A percentile compares a stretch with the other conserved stretches of the same genome.
Evolutionary conservation across 1,140 invertebrate genomes (phyloP).

Genomic region (Drosophila micromelanica): DNA sequence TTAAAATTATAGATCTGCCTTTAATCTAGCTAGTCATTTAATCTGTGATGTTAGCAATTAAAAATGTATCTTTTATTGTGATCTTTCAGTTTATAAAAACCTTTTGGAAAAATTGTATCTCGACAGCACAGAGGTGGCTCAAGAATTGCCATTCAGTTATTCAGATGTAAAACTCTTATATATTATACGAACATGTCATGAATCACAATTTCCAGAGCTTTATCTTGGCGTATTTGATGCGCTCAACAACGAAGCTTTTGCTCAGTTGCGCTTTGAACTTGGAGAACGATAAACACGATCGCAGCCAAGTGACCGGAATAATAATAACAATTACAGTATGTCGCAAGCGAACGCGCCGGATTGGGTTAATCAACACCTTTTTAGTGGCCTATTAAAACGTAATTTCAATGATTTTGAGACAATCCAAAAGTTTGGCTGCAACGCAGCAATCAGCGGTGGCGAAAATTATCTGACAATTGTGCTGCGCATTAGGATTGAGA

Average conservation of each 20-base stretch:
- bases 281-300: slow-evolving; percentile 8
- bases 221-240: background rate
- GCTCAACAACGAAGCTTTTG: slow-evolving; percentile 18
- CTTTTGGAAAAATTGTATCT: background rate
- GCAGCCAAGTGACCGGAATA: background rate
- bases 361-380: slow-evolving; percentile 84
- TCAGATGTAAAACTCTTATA: background rate
- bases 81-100: too few relatives aligned
- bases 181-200: background rate
- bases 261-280: slow-evolving; percentile 22
- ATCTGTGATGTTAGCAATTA: too few relatives aligned
- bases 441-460: slow-evolving; percentile 57
- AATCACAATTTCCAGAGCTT: slow-evolving; percentile 12
- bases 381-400: slow-evolving; percentile 80
- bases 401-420: slow-evolving; percentile 66
- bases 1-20: too few relatives aligned
- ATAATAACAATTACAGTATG: slow-evolving; percentile 25
- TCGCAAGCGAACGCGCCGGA: slow-evolving; percentile 39
- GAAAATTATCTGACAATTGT: slow-evolving; percentile 76
- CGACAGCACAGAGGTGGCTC: background rate
- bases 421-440: slow-evolving; percentile 47
- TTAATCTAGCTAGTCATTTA: too few relatives aligned
- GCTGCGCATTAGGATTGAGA: slow-evolving; percentile 56
- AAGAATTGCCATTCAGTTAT: background rate
- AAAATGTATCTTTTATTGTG: too few relatives aligned